A percentile compares a stretch with the other conserved stretches of the same genome.
Conservation (phyloP, 2,888 invertebrate species). For the Caenorhabditis sinica region DNA sequence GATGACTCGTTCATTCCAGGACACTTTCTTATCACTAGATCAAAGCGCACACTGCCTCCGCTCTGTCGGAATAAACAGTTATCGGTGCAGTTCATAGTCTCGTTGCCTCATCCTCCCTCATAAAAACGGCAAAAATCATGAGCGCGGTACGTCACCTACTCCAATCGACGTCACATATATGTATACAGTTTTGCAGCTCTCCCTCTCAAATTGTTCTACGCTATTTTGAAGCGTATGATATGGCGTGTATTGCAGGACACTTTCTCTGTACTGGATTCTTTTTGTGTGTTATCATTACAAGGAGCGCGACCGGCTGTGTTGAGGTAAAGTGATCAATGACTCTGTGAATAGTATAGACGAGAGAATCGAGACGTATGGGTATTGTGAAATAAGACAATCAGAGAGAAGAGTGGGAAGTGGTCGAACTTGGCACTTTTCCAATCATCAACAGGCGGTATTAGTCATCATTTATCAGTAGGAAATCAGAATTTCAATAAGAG, state of each 20-base stretch:
- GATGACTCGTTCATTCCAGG: slow-evolving; percentile 9
- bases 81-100: slow-evolving; percentile 26
- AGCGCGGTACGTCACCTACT: slow-evolving; percentile 21
- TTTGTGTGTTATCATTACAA: slow-evolving; percentile 17
- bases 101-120: background rate
- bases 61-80: slow-evolving; percentile 6
- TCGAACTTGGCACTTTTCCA: slow-evolving; percentile 21
- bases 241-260: background rate
- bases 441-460: background rate
- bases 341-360: background rate
- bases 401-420: background rate
- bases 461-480: too few species aligned
- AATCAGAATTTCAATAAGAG: too few species aligned
- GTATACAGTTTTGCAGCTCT: slow-evolving; percentile 34
- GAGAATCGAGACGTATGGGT: slow-evolving; percentile 6
- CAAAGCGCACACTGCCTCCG: slow-evolving; percentile 9
- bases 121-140: slow-evolving; percentile 25
- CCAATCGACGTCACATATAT: slow-evolving; percentile 1
- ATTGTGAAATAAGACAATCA: slow-evolving; percentile 34
- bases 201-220: slow-evolving; percentile 18
- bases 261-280: background rate
- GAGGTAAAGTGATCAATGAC: slow-evolving; percentile 29
- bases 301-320: slow-evolving; percentile 25
- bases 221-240: slow-evolving; percentile 31
- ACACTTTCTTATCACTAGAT: slow-evolving; percentile 25